Evolutionary conservation across 2,888 invertebrate species (phyloP).

Genomic region (Notocelia uddmanniana): DNA sequence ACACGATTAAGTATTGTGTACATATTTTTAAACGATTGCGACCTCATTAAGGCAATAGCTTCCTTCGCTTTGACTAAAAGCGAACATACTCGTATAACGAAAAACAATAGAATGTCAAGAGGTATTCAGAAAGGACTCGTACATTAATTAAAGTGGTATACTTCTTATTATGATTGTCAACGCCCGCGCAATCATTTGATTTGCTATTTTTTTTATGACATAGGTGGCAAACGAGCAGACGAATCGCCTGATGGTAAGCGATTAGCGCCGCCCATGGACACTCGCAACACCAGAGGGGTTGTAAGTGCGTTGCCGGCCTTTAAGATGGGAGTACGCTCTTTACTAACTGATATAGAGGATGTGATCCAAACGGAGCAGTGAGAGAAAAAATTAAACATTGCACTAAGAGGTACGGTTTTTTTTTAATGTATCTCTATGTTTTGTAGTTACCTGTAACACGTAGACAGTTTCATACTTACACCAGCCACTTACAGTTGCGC

Average conservation of each 20-base stretch:
- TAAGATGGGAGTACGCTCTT: no score
- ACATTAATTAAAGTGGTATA: no score
- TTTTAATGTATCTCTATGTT: conserved; percentile 34
- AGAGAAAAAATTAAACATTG: not conserved
- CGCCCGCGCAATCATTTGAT: not conserved
- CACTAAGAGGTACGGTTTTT: not conserved
- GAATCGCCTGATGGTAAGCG: no score
- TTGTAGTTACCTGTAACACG: conserved; percentile 49
- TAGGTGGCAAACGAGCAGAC: no score
- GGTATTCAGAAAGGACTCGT: not conserved
- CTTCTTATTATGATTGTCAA: not conserved
- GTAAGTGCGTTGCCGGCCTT: no score
- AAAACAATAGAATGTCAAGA: not conserved
- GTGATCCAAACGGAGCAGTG: no score
- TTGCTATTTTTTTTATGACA: not conserved
- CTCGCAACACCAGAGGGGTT: not conserved
- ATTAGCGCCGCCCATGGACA: not conserved
- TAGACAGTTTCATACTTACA: conserved; percentile 48
- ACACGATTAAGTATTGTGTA: no score
- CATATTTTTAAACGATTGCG: not conserved
- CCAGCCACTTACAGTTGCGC: conserved; percentile 48
- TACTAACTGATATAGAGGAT: no score
- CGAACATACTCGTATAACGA: not conserved
- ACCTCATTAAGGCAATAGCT: not conserved
- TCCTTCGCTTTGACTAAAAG: not conserved